Evolutionary conservation across 2,888 invertebrate genomes (phyloP).

Genomic region (Stratiomys singularior): DNA sequence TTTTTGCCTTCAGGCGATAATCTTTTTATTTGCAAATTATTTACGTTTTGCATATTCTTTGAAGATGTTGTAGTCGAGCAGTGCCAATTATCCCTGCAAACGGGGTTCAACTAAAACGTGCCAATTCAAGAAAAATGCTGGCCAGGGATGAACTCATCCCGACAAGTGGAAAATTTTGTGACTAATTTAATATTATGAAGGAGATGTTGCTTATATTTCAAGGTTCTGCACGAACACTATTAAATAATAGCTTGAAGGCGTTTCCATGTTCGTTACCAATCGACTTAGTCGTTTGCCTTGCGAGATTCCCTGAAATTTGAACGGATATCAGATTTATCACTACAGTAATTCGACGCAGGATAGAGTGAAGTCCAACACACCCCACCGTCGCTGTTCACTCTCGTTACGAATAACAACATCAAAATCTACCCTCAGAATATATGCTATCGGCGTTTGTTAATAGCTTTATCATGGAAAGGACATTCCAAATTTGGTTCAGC

Average conservation of each 20-base stretch:
- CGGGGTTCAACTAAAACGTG: not conserved
- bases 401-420: slow-evolving; percentile 9
- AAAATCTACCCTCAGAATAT: slow-evolving; percentile 14
- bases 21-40: slow-evolving; percentile 34
- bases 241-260: not conserved
- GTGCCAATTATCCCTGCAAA: not conserved
- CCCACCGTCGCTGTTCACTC: not conserved
- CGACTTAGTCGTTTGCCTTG: not conserved
- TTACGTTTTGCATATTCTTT: slow-evolving; percentile 18
- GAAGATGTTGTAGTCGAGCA: not conserved
- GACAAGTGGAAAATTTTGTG: not conserved
- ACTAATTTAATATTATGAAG: not conserved
- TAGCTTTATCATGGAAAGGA: not conserved
- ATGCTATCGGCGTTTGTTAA: not conserved
- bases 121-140: not conserved
- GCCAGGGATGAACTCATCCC: not conserved
- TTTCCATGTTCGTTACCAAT: not conserved
- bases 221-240: not conserved
- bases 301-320: not conserved
- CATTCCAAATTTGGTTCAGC: not conserved
- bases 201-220: not conserved
- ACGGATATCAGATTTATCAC: not conserved
- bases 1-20: slow-evolving; percentile 19
- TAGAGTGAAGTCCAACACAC: too few species aligned
- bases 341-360: slow-evolving; percentile 6